These are phyloP conservation scores for Semnornis frantzii DNA, from an alignment of 2,113 vertebrate species.

Conservation along the genomic window DNA sequence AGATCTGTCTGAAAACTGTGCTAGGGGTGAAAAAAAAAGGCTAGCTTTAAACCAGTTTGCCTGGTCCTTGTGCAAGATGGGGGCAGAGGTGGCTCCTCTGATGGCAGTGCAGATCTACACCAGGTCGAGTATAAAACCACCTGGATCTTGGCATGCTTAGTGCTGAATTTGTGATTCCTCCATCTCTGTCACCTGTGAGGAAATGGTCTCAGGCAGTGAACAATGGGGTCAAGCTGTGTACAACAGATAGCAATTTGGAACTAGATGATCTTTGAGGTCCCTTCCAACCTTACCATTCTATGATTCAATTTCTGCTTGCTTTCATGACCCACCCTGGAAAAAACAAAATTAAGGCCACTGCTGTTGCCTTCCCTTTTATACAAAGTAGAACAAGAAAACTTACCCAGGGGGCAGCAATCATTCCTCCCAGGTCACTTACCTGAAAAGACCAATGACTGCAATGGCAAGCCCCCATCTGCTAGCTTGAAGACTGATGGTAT, in stretches of 20 bases:
- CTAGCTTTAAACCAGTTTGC: not conserved
- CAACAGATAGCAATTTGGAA: not conserved
- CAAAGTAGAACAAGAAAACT: not conserved
- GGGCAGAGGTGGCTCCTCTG: not conserved
- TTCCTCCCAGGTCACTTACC: not conserved
- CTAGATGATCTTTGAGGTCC: too few species aligned
- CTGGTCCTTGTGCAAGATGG: not conserved
- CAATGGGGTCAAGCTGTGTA: fast-evolving
- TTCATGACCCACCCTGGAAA: not conserved
- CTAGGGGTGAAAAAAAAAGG: not conserved
- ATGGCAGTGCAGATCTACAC: not conserved
- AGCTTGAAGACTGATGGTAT: not conserved
- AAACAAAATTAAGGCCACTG: not conserved
- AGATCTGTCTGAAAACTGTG: not conserved
- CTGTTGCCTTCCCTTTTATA: not conserved
- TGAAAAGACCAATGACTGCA: not conserved
- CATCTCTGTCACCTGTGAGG: not conserved
- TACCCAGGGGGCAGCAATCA: not conserved
- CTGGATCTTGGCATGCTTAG: not conserved
- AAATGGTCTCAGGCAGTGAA: not conserved
- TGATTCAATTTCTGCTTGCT: not conserved
- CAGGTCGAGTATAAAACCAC: not conserved
- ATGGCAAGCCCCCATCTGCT: not conserved
- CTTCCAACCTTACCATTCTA: too few species aligned
- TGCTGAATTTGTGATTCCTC: not conserved